Evolutionary conservation across 2,888 invertebrate genomes (phyloP), one percentile per base, ranked within the genome.

Genomic region (Ichneumon xanthorius): DNA sequence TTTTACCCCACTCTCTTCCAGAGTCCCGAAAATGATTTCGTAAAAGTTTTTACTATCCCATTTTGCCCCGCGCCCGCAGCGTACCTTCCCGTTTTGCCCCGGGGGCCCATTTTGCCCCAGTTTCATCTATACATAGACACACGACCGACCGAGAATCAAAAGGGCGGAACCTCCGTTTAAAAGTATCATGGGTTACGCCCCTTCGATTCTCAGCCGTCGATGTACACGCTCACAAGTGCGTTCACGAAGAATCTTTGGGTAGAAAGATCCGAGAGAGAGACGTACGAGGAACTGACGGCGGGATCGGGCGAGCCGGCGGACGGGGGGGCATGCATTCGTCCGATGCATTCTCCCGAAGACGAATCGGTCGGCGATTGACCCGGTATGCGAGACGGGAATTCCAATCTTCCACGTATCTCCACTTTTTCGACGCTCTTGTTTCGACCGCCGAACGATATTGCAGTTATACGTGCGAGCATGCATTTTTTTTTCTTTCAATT

Each of bases 341-440:
- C 37, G 85, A 80, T 85, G 79, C 85, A 79, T 85, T 85, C 82
- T 82, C 79, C 67, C 73, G 53, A 77, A 82, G 82, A 82, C 80
- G 80, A 80, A 85, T 85, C 85, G 80, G 33, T 82, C 83, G 88
- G 86, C 88, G 87, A 87, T 90, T 92, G 91, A 92, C 92, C 92
- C 91, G 90, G 90, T 90, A 92, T 91, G 89, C 87, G 89, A 87
- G 88, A 90, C 90, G 83, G 89, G 91, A 90, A 91, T 91, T 89
- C 87, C 82, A 85, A 85, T 80, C 82, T 58, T 80, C 40, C 82
- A 76, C 70, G 83, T 58, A 72, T 75, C 78, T 48, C 14, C 40
- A 16, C 75, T 53, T 75, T 40, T 70, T 76, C 75, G 40, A 50
- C 65, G 72, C 65, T 63, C 70, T 76, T 63, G 61, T 76, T 81